These are phyloP conservation scores for Agrypnia vestita DNA, from an alignment of 1,140 invertebrate genomes.

Conservation along the genomic window DNA sequence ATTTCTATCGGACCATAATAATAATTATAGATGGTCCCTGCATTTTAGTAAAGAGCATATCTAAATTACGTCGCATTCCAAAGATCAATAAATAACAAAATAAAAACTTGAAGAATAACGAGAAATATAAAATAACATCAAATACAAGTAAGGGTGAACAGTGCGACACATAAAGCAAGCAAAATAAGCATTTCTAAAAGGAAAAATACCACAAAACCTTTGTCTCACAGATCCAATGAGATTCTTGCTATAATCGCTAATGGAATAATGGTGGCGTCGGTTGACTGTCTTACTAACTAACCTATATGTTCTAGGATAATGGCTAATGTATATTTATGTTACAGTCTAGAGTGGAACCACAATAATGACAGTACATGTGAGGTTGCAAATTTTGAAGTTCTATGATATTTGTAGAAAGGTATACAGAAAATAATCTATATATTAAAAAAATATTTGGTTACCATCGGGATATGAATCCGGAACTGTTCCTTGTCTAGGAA, in stretches of 20 bases:
- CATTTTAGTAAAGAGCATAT: too few relatives aligned
- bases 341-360: too few relatives aligned
- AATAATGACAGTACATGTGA: too few relatives aligned
- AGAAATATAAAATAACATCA: conserved; percentile 5
- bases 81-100: conserved; percentile 2
- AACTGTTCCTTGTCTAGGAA: too few relatives aligned
- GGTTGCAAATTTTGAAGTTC: too few relatives aligned
- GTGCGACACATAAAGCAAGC: conserved; percentile 27
- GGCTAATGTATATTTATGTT: too few relatives aligned
- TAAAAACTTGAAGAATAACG: not conserved
- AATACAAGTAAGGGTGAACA: not conserved
- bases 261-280: conserved; percentile 1
- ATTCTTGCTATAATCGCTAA: not conserved
- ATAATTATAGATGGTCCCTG: too few relatives aligned
- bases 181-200: conserved; percentile 29
- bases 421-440: too few relatives aligned
- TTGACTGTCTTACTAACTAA: conserved; percentile 15
- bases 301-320: not conserved
- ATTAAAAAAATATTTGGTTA: too few relatives aligned
- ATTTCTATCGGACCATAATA: too few relatives aligned
- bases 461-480: too few relatives aligned
- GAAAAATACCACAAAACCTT: conserved; percentile 17
- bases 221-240: conserved; percentile 20
- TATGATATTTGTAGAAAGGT: too few relatives aligned
- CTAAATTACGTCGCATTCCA: not conserved